Conservation (phyloP, 2,113 vertebrate genomes). For the Rhegmatorhina hoffmannsi region DNA sequence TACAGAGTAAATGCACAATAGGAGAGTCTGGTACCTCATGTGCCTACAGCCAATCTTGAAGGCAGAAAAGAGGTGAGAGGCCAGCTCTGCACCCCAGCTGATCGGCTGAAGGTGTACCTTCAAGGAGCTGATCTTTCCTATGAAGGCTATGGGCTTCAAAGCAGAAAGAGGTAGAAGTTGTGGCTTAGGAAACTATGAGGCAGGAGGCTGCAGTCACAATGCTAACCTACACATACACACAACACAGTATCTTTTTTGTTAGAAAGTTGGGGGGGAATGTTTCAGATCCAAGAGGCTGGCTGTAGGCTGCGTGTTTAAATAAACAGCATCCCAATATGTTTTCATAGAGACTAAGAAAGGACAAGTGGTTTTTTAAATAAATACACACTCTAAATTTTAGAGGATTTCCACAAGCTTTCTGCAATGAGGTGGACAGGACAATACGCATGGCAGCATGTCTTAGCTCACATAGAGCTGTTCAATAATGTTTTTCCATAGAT, state of each 20-base stretch:
- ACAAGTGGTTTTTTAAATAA: neutral
- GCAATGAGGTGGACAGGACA: neutral
- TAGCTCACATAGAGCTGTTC: neutral
- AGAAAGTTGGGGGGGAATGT: neutral
- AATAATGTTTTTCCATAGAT: neutral
- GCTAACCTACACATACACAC: neutral
- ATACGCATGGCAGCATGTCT: fast-evolving
- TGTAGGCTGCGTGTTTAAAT: neutral
- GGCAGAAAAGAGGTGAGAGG: neutral
- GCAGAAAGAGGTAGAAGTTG: neutral
- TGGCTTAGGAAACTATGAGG: neutral
- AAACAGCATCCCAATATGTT: neutral
- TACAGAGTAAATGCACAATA: fast-evolving
- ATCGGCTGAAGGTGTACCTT: neutral
- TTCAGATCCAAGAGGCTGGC: neutral
- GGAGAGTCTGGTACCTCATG: neutral
- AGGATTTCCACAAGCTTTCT: neutral
- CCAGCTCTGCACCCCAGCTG: neutral
- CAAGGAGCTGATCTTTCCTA: neutral
- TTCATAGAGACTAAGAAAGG: neutral
- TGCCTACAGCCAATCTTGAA: neutral
- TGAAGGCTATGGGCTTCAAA: neutral
- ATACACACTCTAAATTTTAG: neutral
- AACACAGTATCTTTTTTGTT: neutral
- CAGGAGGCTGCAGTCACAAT: neutral